phyloP scores from a whole-genome alignment of 2,113 vertebrate species.

The Taurulus bubalis region DNA sequence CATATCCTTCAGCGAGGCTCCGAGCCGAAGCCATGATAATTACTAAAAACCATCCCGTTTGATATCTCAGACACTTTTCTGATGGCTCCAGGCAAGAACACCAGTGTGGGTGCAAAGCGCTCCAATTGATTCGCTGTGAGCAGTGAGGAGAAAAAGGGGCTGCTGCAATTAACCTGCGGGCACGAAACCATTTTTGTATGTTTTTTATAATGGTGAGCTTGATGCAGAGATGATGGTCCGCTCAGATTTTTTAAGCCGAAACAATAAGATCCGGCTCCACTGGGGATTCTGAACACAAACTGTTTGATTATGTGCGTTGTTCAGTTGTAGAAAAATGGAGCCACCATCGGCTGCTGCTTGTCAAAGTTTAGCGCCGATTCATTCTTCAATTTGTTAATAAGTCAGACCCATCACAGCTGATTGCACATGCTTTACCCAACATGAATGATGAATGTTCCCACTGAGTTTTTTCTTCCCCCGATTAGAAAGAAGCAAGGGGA shows the following conservation, averaged over 20 bases:
- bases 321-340: not conserved
- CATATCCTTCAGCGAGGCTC: slow-evolving; percentile 11
- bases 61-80: slow-evolving; percentile 40
- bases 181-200: not conserved
- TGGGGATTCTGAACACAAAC: not conserved
- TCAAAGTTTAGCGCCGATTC: not conserved
- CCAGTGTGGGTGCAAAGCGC: not conserved
- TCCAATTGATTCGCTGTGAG: slow-evolving; percentile 38
- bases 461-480: not conserved
- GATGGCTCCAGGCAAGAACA: slow-evolving; percentile 24
- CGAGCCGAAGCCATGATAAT: slow-evolving; percentile 23
- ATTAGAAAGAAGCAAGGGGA: not conserved
- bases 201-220: not conserved
- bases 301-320: not conserved
- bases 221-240: not conserved
- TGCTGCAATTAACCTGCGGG: slow-evolving; percentile 14
- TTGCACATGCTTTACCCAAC: not conserved
- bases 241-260: slow-evolving; percentile 2
- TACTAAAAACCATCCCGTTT: slow-evolving; percentile 41
- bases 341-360: not conserved
- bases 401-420: not conserved
- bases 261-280: not conserved
- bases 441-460: not conserved
- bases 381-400: not conserved
- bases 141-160: slow-evolving; percentile 2